A percentile compares a stretch with the other conserved stretches of the same genome.
Evolutionary conservation across 2,797 vertebrate species (phyloP).

Genomic region (Erpetoichthys calabaricus): DNA sequence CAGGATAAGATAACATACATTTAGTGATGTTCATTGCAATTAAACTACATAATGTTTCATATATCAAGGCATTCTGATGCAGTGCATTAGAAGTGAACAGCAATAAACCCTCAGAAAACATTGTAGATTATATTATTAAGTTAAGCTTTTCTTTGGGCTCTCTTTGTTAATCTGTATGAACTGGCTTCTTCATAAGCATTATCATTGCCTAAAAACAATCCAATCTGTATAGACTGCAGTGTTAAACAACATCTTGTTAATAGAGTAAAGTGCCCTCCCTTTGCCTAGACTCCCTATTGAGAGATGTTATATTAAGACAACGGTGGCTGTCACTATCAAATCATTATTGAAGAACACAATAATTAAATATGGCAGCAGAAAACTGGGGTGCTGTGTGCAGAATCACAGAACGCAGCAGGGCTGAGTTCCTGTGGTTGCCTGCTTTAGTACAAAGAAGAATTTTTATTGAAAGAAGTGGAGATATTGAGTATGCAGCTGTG

Average conservation of each 20-base stretch:
- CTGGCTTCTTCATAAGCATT: not conserved
- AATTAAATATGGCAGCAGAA: constrained; percentile 17
- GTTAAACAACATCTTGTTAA: constrained; percentile 10
- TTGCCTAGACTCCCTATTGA: not conserved
- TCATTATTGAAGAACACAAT: constrained; percentile 18
- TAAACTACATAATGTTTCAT: no score
- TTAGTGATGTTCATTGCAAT: no score
- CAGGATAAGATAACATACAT: no score
- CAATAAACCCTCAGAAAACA: not conserved
- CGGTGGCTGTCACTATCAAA: constrained; percentile 15
- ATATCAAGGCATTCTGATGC: not conserved
- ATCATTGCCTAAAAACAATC: not conserved
- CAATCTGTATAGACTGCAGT: constrained; percentile 11
- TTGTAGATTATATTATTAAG: not conserved
- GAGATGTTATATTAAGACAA: constrained; percentile 2
- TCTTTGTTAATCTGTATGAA: constrained; percentile 1
- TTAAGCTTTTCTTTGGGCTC: not conserved
- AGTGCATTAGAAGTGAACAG: not conserved
- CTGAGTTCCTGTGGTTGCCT: not conserved
- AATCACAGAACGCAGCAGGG: constrained; percentile 3
- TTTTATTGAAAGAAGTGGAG: not conserved
- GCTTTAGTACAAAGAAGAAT: not conserved
- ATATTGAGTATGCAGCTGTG: not conserved
- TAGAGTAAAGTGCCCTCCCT: constrained; percentile 7
- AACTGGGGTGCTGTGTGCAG: constrained; percentile 8